A percentile compares a stretch with the other conserved stretches of the same genome.
These are phyloP conservation scores for Notothenia rossii DNA, from an alignment of 2,113 vertebrate genomes.

Conservation along the genomic window DNA sequence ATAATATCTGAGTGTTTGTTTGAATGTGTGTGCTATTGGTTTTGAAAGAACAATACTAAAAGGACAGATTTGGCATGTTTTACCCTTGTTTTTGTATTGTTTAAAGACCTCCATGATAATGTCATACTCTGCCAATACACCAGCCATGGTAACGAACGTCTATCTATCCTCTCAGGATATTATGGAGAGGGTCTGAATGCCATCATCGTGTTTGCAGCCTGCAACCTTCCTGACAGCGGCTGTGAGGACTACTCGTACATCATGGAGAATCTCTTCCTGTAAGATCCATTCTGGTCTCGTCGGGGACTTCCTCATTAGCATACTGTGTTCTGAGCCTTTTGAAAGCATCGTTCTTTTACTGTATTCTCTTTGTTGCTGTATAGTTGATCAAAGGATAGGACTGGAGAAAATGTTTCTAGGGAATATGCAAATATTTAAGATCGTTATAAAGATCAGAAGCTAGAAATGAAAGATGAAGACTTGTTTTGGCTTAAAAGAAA, in stretches of 20 bases:
- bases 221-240: constrained; percentile 94
- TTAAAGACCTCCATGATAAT: background rate
- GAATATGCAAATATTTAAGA: background rate
- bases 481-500: background rate
- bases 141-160: background rate
- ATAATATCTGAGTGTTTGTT: background rate
- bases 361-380: background rate
- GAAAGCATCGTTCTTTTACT: background rate
- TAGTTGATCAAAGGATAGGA: constrained; percentile 1
- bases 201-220: constrained; percentile 97
- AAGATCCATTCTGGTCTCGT: constrained; percentile 54
- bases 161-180: constrained; percentile 85
- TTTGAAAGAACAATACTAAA: background rate
- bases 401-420: background rate
- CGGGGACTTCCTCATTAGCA: background rate
- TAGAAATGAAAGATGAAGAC: background rate
- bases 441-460: background rate
- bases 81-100: no score
- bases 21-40: background rate
- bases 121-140: background rate
- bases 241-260: constrained; percentile 95
- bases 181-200: constrained; percentile 96
- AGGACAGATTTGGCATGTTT: background rate
- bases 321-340: background rate
- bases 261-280: constrained; percentile 99